Evolutionary conservation across 2,888 invertebrate genomes (phyloP).

Genomic region (Idaea biselata): DNA sequence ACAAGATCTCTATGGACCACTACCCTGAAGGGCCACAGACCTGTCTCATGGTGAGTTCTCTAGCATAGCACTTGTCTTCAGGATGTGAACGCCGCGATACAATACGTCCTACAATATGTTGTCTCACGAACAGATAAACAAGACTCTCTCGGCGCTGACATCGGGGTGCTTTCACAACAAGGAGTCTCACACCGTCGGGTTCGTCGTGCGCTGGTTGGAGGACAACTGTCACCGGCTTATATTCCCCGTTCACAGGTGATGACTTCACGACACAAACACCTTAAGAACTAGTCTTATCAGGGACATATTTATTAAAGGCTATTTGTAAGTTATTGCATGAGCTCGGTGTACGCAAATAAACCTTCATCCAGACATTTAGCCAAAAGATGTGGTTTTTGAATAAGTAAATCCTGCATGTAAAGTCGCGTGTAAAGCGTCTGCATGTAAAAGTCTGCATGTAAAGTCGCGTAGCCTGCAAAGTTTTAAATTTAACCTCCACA

Average conservation of each 20-base stretch:
- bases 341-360: too few relatives aligned
- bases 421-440: too few relatives aligned
- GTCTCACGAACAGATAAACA: slow-evolving; percentile 77
- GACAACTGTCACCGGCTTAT: slow-evolving; percentile 89
- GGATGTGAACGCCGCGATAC: neutral
- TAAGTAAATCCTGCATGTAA: too few relatives aligned
- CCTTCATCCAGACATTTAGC: too few relatives aligned
- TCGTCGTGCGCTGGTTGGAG: slow-evolving; percentile 90
- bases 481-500: too few relatives aligned
- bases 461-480: neutral
- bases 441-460: neutral
- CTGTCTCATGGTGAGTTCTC: slow-evolving; percentile 75
- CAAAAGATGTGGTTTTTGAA: too few relatives aligned
- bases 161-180: slow-evolving; percentile 91
- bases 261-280: neutral
- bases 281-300: neutral
- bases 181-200: slow-evolving; percentile 86
- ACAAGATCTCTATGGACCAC: slow-evolving; percentile 90
- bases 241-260: slow-evolving; percentile 86
- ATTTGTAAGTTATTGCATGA: neutral
- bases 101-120: neutral
- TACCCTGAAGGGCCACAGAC: slow-evolving; percentile 85
- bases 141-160: slow-evolving; percentile 86
- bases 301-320: neutral
- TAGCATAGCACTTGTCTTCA: neutral